A percentile compares a stretch with the other conserved stretches of the same genome.
phyloP scores from a whole-genome alignment of 2,888 invertebrate genomes.

The Aporophyla nigra region DNA sequence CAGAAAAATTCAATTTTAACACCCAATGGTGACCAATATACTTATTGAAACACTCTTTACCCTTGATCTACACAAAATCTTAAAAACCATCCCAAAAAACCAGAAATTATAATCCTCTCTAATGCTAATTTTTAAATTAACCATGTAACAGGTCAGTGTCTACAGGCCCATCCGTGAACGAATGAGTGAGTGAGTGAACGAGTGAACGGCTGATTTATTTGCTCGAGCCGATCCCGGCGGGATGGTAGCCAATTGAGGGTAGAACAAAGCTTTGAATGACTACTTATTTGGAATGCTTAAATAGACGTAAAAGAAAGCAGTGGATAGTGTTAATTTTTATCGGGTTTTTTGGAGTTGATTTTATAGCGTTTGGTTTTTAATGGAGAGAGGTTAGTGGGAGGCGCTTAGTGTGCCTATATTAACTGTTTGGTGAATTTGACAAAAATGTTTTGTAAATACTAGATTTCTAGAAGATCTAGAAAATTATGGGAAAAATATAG shows the following conservation, averaged over 20 bases:
- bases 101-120: conserved; percentile 41
- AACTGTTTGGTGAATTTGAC: too few relatives aligned
- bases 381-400: not conserved
- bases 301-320: conserved; percentile 73
- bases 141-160: conserved; percentile 68
- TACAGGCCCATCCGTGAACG: conserved; percentile 66
- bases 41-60: not conserved
- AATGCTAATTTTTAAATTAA: conserved; percentile 73
- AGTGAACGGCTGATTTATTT: conserved; percentile 83
- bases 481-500: not conserved
- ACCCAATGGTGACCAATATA: not conserved
- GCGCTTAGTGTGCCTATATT: not conserved
- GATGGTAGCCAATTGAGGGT: conserved; percentile 81
- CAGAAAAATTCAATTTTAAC: not conserved
- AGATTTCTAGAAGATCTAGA: too few relatives aligned
- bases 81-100: not conserved
- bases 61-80: not conserved
- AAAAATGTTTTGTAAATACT: too few relatives aligned
- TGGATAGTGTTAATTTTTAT: conserved; percentile 33
- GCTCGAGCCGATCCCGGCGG: conserved; percentile 75
- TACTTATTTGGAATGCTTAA: conserved; percentile 84
- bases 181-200: conserved; percentile 75
- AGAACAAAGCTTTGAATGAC: conserved; percentile 83
- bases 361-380: conserved; percentile 16
- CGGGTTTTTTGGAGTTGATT: conserved; percentile 6